Evolutionary conservation across 2,888 invertebrate genomes (phyloP).

Genomic region (Odiellus spinosus): DNA sequence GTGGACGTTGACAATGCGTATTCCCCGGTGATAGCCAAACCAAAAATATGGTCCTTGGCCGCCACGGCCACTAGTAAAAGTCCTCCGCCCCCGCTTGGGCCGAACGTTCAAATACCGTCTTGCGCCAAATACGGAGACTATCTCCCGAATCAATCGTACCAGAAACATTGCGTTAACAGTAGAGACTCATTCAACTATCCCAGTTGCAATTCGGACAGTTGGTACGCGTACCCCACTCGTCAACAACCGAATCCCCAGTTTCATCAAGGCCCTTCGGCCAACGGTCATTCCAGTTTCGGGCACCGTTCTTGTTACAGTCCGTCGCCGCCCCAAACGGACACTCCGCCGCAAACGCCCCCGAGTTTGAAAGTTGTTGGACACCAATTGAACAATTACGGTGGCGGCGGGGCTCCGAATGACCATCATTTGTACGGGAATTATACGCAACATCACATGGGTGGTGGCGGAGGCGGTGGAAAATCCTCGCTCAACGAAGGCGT

Average conservation of each 20-base stretch:
- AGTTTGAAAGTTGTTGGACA: conserved; percentile 42
- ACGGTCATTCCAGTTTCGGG: neutral
- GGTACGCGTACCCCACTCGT: neutral
- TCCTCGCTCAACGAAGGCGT: too few species aligned
- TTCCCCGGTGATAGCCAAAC: conserved; percentile 38
- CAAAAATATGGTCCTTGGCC: conserved; percentile 86
- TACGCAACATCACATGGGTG: too few species aligned
- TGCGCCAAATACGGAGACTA: conserved; percentile 9
- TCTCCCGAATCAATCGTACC: neutral
- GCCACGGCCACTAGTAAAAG: conserved; percentile 88
- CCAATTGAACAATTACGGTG: too few species aligned
- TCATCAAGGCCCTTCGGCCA: neutral
- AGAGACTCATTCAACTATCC: neutral
- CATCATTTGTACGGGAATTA: too few species aligned
- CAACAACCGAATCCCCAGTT: neutral
- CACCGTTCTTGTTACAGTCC: conserved; percentile 4
- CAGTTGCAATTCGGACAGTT: neutral
- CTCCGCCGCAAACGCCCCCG: conserved; percentile 84
- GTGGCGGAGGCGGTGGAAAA: too few species aligned
- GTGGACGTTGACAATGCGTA: neutral
- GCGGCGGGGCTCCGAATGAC: too few species aligned
- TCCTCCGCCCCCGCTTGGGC: conserved; percentile 50
- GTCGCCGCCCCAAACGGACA: conserved; percentile 49
- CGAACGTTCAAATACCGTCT: neutral
- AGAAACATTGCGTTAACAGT: neutral